These are phyloP conservation scores for Sinocyclocheilus anshuiensis DNA, from an alignment of 2,113 vertebrate genomes.

Conservation along the genomic window DNA sequence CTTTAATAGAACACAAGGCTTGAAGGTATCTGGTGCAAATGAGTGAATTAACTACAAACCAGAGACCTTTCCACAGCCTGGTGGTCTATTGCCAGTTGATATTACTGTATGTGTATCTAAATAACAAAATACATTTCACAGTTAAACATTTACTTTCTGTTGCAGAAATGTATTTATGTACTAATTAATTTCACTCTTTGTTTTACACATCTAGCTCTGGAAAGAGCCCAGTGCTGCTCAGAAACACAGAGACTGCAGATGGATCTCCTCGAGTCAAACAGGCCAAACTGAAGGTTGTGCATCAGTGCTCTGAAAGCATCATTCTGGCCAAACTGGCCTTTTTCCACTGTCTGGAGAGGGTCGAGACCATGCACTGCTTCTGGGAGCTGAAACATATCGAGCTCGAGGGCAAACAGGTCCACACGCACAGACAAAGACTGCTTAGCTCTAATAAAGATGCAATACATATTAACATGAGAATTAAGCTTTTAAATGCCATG, in stretches of 20 bases:
- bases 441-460: background rate
- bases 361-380: slow-evolving; percentile 76
- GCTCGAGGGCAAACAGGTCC: slow-evolving; percentile 23
- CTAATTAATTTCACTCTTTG: background rate
- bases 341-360: slow-evolving; percentile 74
- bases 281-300: slow-evolving; percentile 73
- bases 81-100: slow-evolving; percentile 60
- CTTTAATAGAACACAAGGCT: too few relatives aligned
- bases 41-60: background rate
- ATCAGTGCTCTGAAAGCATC: slow-evolving; percentile 57
- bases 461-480: background rate
- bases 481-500: background rate
- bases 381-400: slow-evolving; percentile 72
- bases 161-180: background rate
- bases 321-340: slow-evolving; percentile 71
- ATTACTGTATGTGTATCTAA: too few relatives aligned
- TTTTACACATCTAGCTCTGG: slow-evolving; percentile 41
- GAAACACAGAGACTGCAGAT: background rate
- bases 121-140: too few relatives aligned
- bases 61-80: slow-evolving; percentile 93
- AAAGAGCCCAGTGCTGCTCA: slow-evolving; percentile 11
- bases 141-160: background rate
- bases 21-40: background rate
- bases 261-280: slow-evolving; percentile 62
- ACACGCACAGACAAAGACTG: background rate